Conservation (phyloP, 2,113 vertebrate species). For the Athene cunicularia region DNA sequence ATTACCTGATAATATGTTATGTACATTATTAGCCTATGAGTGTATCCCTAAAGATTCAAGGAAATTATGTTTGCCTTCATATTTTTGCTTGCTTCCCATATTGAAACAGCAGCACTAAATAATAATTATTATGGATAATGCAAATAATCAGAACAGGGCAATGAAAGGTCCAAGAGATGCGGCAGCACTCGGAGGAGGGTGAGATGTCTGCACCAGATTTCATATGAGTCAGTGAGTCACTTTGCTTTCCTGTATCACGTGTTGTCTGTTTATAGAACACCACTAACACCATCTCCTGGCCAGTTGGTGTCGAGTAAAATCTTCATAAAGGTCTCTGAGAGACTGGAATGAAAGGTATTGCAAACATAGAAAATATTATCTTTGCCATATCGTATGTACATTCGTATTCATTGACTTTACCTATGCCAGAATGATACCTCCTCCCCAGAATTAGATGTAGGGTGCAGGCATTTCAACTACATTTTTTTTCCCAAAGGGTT, state of each 20-base stretch:
- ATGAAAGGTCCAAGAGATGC: not conserved
- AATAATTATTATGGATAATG: not conserved
- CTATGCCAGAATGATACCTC: not conserved
- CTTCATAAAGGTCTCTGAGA: not conserved
- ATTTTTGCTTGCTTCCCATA: not conserved
- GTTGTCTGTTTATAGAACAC: not conserved
- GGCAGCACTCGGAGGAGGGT: not conserved
- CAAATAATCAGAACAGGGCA: not conserved
- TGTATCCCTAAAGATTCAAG: not conserved
- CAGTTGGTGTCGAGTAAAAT: not conserved
- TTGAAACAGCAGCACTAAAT: not conserved
- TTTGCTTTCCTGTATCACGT: not conserved
- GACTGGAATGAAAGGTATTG: not conserved
- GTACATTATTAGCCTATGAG: not conserved
- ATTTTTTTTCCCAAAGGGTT: not conserved
- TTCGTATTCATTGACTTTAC: not conserved
- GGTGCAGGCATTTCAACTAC: not conserved
- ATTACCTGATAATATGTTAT: not conserved
- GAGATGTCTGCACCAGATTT: not conserved
- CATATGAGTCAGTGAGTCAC: not conserved
- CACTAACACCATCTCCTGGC: slow-evolving; percentile 66
- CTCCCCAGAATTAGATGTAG: not conserved
- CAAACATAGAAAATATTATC: not conserved
- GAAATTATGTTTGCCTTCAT: not conserved
- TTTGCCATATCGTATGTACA: not conserved